Conservation (phyloP, 2,888 invertebrate genomes). For the Alsophila aescularia region DNA sequence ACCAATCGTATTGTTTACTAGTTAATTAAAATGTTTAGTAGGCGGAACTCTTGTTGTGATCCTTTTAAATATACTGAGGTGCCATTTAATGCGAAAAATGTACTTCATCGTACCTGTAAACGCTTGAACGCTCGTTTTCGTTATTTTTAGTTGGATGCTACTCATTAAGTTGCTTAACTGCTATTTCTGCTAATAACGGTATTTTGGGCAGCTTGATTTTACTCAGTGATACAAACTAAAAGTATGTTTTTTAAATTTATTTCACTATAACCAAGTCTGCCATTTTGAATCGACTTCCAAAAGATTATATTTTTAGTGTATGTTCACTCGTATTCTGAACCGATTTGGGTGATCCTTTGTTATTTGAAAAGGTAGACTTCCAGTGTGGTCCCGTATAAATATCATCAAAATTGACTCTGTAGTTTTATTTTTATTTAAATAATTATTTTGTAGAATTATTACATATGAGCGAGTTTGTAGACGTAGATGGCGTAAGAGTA, state of each 20-base stretch:
- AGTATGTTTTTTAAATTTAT: too few species aligned
- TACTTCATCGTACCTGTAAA: slow-evolving; percentile 64
- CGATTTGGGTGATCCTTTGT: too few species aligned
- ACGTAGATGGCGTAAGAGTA: not conserved
- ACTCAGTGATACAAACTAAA: not conserved
- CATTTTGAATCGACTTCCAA: too few species aligned
- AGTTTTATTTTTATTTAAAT: too few species aligned
- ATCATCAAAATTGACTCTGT: too few species aligned
- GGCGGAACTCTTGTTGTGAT: slow-evolving; percentile 64
- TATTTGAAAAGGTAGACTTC: too few species aligned
- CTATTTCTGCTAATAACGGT: slow-evolving; percentile 16
- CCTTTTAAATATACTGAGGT: slow-evolving; percentile 72
- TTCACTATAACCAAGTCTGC: too few species aligned
- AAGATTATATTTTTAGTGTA: too few species aligned
- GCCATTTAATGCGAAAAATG: slow-evolving; percentile 74
- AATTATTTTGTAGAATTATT: too few species aligned
- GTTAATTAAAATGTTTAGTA: slow-evolving; percentile 27
- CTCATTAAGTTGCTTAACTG: slow-evolving; percentile 60
- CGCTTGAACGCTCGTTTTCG: slow-evolving; percentile 61
- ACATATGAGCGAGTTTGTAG: not conserved
- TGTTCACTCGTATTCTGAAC: too few species aligned
- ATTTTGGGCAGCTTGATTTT: slow-evolving; percentile 5
- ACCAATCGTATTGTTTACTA: not conserved
- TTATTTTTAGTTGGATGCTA: slow-evolving; percentile 53
- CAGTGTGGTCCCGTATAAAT: too few species aligned